Evolutionary conservation across 2,797 vertebrate genomes (phyloP), one percentile per base, ranked within the genome.

Genomic region (Acanthurus tractus): DNA sequence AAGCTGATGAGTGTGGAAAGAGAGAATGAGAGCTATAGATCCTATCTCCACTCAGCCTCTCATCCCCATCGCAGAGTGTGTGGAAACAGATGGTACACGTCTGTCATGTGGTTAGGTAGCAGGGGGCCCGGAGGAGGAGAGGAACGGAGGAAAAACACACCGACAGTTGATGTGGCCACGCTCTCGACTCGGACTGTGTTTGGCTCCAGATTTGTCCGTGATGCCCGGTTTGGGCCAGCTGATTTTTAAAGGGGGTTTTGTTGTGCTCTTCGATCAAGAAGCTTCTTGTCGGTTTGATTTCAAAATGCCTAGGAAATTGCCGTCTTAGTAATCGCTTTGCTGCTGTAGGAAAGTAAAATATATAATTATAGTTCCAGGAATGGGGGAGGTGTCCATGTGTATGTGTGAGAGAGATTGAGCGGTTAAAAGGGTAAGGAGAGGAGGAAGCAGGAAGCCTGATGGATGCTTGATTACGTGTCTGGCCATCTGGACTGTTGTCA

Each of bases 401-500:
- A 61, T 78, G 75, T 72, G 86, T 38, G 71, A 76, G 73, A 81
- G 80, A 75, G 83, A 82, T 15, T 62, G 79, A 76, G 72, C 76
- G 77, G 78, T 81, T 81, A 81, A 87, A 86, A 88, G 84, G 85
- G 83, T 86, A 84, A 83, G 79, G 73, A 86, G 87, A 87, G 79
- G 78, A 88, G 86, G 86, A 89, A 84, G 79, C 87, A 80, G 88
- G 78, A 86, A 70, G 83, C 68, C 82, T 93, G 92, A 90, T 93
- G 83, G 90, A 91, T 87, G 87, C 88, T 86, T 88, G 88, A 91
- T 92, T 93, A 90, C 76, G 79, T 88, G 87, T 90, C 91, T 91
- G 90, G 89, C 93, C 93, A 94, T 94, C 93, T 94, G 93, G 92
- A 88, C 89, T 46, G 86, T 86, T 93, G 92, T 93, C 90, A 92